Percentiles rank a stretch among this genome's conserved stretches.
These are phyloP conservation scores for Thermophis baileyi DNA, from an alignment of 2,113 vertebrate species.

Conservation along the genomic window DNA sequence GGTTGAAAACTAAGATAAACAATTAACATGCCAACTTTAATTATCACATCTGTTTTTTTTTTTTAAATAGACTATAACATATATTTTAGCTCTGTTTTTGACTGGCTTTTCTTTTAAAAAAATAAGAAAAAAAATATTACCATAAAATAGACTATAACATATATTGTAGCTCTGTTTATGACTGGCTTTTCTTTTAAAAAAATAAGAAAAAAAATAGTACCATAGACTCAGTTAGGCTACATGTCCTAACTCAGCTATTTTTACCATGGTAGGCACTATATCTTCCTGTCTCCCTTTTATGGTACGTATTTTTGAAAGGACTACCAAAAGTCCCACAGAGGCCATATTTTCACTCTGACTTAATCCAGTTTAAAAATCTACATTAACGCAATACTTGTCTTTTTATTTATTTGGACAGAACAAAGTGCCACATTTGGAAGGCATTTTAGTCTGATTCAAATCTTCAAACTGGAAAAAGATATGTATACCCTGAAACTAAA, in stretches of 20 bases:
- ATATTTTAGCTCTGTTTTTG: not conserved
- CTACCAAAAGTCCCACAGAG: constrained; percentile 75
- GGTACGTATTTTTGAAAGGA: constrained; percentile 61
- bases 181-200: not conserved
- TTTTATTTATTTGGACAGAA: constrained; percentile 67
- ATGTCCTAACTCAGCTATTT: constrained; percentile 37
- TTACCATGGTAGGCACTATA: constrained; percentile 37
- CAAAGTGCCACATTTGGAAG: constrained; percentile 65
- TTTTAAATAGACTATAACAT: constrained; percentile 45
- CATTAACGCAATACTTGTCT: constrained; percentile 82
- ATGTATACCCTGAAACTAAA: constrained; percentile 59
- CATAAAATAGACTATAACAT: constrained; percentile 35
- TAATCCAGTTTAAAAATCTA: constrained; percentile 85
- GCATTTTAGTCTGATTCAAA: constrained; percentile 64
- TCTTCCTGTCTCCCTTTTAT: constrained; percentile 52
- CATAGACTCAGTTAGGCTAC: constrained; percentile 40
- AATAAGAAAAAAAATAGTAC: not conserved
- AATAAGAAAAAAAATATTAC: too few relatives aligned
- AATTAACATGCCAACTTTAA: constrained; percentile 32
- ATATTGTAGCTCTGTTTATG: not conserved
- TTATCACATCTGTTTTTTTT: constrained; percentile 10
- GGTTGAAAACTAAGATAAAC: constrained; percentile 11
- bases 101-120: not conserved
- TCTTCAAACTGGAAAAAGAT: constrained; percentile 58
- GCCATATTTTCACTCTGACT: constrained; percentile 78